Conservation (phyloP, 2,113 vertebrate species). For the Lepus europaeus region DNA sequence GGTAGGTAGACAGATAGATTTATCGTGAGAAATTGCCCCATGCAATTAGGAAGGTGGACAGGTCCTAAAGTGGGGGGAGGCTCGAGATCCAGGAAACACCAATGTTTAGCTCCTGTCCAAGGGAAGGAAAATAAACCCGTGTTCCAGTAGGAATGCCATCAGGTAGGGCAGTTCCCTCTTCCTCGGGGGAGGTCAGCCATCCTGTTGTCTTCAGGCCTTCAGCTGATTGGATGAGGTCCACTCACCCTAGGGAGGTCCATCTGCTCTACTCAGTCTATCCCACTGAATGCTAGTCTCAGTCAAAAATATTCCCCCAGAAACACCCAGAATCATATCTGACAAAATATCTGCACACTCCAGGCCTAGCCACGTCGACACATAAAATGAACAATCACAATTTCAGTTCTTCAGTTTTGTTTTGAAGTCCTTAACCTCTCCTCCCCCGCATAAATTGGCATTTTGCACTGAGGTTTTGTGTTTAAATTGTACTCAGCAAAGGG, state of each 20-base stretch:
- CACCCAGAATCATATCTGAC: background rate
- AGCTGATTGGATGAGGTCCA: background rate
- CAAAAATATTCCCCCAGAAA: background rate
- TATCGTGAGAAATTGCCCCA: background rate
- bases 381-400: background rate
- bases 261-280: background rate
- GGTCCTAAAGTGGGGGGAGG: background rate
- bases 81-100: background rate
- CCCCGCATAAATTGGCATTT: background rate
- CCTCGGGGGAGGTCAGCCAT: background rate
- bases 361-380: background rate
- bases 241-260: background rate
- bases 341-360: background rate
- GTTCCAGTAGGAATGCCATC: background rate
- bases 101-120: background rate
- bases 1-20: background rate
- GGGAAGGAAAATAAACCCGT: background rate
- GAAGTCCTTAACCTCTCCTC: background rate
- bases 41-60: background rate
- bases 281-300: background rate
- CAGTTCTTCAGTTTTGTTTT: background rate
- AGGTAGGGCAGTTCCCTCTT: background rate
- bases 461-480: background rate
- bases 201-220: background rate
- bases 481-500: background rate